Base-by-base conservation (phyloP, 2,888 invertebrate genomes). In the Leucoma salicis region DNA sequence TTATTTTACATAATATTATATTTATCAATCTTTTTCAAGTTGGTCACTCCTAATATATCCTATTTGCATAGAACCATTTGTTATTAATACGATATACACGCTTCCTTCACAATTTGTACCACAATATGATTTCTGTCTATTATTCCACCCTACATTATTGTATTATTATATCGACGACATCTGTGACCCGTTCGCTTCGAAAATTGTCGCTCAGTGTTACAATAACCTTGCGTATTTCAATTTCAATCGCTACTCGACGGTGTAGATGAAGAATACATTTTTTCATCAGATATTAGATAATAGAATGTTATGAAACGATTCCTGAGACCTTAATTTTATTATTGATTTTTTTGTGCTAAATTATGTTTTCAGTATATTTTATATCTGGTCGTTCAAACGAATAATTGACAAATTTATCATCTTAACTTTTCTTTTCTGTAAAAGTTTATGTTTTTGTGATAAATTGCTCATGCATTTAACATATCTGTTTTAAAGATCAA, bases 101-200 rank as follows among this genome's bases (percentile, higher is more conserved):
- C 14, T 42, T 31, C 44, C 42, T 43, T 46, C 38, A 40, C 49
- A 36, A 35, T 50, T 62, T 60, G 42, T 27, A 50, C 49, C 49
- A 37, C 42, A 46, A 28, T 49, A 48, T 52, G 36, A 57, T 59
- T 52, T 44, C 57, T 58, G 57, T 61, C 61, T 53, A 63, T 66
- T 55, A 66, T 61, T 54, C 54, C 53, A 39, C 46, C 49, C 48
- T 35, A 49, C 48, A 49, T 56, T 63, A 70, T 69, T 68, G 66
- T 70, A 67, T 74, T 74, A 69, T 70, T 68, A 69, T 63, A 74
- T 70, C 46, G 66, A 43, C 59, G 63, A 62, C 79, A 77, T 72
- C 70, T 77, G 76, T 56, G 70, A 63, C 70, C 64, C 64, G 54
- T 57, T 67, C 58, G 52, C 56, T 41, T 62, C 64, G 66, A 69